Evolutionary conservation across 92 coral and sea anemone genomes (phyloP), one percentile per base, ranked within the genome.

Genomic region (Epizoanthus stellaris): DNA sequence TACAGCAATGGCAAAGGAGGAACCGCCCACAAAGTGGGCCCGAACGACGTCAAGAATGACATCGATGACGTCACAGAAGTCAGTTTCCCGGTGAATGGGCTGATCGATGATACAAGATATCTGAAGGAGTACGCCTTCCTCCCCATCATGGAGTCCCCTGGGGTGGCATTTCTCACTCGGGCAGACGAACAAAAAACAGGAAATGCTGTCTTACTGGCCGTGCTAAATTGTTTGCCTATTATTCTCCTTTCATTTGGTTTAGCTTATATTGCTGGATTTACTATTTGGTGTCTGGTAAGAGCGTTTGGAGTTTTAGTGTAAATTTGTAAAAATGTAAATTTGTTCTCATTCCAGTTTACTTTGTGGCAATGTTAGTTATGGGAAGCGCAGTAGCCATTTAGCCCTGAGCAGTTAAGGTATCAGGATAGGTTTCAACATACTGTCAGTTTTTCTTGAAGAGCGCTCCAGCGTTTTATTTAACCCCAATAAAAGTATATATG

Each of bases 61-160:
- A 77, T 88, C 5, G 91, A 77, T 71, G 88, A 88, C 80, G 38
- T 80, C 14, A 42, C 74, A 38, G 85, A 82, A 43, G 75, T 82
- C 23, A 81, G 86, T 76, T 88, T 82, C 52, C 91, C 91, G 16
- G 76, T 88, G 23, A 75, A 83, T 65, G 91, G 91, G n/a, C 76
- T 82, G 73, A 71, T 83, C 38, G 60, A 58, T 64, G 87, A 83
- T 47, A 47, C 74, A 21, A 76, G 75, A 43, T 88, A 88, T 63
- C 40, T 67, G 70, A 83, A 83, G 80, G 87, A 70, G 17, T 83
- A 76, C 74, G 91, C 80, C 43, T 88, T 75, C 57, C 81, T 88
- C 13, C 88, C 88, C 60, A 70, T 88, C 21, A 88, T 88, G 53
- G 81, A 88, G 76, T 88, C 91, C 13, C 85, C 91, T 21, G 91